Conservation (phyloP, 1,140 invertebrate species). For the Drosophila suzukii region DNA sequence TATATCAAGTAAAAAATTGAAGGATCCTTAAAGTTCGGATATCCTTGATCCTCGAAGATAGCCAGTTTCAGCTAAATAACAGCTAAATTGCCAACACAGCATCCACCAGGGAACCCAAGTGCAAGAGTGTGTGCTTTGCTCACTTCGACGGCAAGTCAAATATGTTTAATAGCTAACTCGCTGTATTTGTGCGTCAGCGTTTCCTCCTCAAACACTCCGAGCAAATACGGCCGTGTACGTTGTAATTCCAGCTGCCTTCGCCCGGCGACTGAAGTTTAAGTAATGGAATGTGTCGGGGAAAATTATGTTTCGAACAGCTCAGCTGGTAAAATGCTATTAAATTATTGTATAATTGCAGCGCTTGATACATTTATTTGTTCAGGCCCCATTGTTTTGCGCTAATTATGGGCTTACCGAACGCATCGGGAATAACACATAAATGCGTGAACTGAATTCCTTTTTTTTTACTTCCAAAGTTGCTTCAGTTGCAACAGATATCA, state of each 20-base stretch:
- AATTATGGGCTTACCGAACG: slow-evolving; percentile 20
- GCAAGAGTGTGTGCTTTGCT: slow-evolving; percentile 39
- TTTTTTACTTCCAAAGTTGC: slow-evolving; percentile 2
- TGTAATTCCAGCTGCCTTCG: slow-evolving; percentile 41
- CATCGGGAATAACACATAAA: slow-evolving; percentile 3
- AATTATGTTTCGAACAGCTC: slow-evolving; percentile 9
- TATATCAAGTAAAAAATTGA: not conserved
- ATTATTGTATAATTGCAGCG: slow-evolving; percentile 26
- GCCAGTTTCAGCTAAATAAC: not conserved
- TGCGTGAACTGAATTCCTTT: not conserved
- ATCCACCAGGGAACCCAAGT: slow-evolving; percentile 20
- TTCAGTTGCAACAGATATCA: not conserved
- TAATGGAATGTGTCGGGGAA: slow-evolving; percentile 10
- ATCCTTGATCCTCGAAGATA: not conserved
- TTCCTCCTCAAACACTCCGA: slow-evolving; percentile 34
- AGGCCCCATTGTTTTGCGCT: slow-evolving; percentile 9
- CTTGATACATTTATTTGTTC: slow-evolving; percentile 24
- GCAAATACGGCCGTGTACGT: slow-evolving; percentile 26
- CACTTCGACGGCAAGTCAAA: slow-evolving; percentile 66
- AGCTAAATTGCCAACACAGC: slow-evolving; percentile 11
- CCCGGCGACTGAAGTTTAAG: slow-evolving; percentile 12
- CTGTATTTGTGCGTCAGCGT: slow-evolving; percentile 35
- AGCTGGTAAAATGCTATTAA: slow-evolving; percentile 20
- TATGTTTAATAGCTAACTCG: slow-evolving; percentile 66
- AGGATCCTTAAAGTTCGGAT: not conserved